Evolutionary conservation across 1,140 invertebrate species (phyloP), one percentile per base, ranked within the genome.

Genomic region (Belonocnema kinseyi): DNA sequence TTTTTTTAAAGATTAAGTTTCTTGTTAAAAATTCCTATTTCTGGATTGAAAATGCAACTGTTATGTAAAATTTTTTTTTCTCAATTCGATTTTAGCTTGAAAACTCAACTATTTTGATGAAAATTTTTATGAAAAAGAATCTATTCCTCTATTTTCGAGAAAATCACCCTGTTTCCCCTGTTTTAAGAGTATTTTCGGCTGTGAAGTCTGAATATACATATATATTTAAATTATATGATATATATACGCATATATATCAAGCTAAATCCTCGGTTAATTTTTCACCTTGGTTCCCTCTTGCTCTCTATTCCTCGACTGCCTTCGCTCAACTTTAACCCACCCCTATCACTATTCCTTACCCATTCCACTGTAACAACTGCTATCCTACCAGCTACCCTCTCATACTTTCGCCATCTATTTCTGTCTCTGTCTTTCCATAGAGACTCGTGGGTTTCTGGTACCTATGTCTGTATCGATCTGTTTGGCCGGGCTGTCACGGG

Each of bases 391-490:
- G 12, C 58, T 66, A 33, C 58, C 26, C 26, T 66, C 58, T 66
- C 26, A 16, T 66, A 66, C 26, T 66, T 72, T 61, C 40, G 71
- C 40, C 56, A 17, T 77, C 50, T n/a, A 50, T 76, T 53, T 46
- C 50, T 53, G 74, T 76, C 50, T 52, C 61, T 46, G 40, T 77
- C 71, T 52, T 26, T 26, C 54, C 46, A 50, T 73, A 73, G 53
- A 52, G 53, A 61, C 52, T 76, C 61, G 21, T 11, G 13, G 50
- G 71, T 75, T 78, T 85, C 80, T 85, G 81, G 79, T 81, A 83
- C 79, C 83, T 80, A 84, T 84, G 82, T 87, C 84, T 85, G 81
- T 88, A 88, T 88, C 83, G 87, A 88, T 88, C 86, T 88, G 87
- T 80, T 79, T 81, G 86, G 84, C 82, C 79, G 80, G 84, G 82